Percentiles rank a stretch among this genome's conserved stretches.
Evolutionary conservation across 2,113 vertebrate genomes (phyloP).

Genomic region (Albula glossodonta): DNA sequence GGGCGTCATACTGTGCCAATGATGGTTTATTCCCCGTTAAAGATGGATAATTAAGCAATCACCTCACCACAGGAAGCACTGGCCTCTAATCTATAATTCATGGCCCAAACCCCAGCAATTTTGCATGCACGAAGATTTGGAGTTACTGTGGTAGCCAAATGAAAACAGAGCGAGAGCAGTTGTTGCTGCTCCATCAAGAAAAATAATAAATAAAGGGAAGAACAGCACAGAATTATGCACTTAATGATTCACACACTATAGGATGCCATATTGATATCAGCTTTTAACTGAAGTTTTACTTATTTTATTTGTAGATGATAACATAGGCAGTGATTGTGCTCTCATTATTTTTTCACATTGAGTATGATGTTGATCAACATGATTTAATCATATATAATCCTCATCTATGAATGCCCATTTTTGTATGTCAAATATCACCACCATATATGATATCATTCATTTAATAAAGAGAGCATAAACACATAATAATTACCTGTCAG

Average conservation of each 20-base stretch:
- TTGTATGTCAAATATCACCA: too few species aligned
- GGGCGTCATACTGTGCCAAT: background rate
- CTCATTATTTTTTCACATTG: too few species aligned
- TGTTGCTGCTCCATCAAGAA: background rate
- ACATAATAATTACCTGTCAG: background rate
- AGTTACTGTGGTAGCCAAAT: background rate
- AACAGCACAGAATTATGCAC: background rate
- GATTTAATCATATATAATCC: too few species aligned
- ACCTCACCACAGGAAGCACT: slow-evolving; percentile 43
- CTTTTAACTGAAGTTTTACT: too few species aligned
- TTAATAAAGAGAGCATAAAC: too few species aligned
- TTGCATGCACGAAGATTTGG: slow-evolving; percentile 37
- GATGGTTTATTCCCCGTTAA: slow-evolving; percentile 34
- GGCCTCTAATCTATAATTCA: slow-evolving; percentile 65
- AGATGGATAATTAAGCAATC: slow-evolving; percentile 55
- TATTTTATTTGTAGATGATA: too few species aligned
- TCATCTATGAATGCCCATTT: too few species aligned
- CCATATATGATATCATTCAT: too few species aligned
- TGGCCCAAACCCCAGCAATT: slow-evolving; percentile 24
- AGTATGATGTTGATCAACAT: too few species aligned
- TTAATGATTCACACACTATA: background rate
- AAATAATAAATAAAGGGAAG: background rate
- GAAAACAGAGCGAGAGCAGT: background rate
- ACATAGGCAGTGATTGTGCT: too few species aligned
- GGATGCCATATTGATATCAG: too few species aligned